Conservation (phyloP, 1,140 invertebrate species). For the Coptotermes formosanus region DNA sequence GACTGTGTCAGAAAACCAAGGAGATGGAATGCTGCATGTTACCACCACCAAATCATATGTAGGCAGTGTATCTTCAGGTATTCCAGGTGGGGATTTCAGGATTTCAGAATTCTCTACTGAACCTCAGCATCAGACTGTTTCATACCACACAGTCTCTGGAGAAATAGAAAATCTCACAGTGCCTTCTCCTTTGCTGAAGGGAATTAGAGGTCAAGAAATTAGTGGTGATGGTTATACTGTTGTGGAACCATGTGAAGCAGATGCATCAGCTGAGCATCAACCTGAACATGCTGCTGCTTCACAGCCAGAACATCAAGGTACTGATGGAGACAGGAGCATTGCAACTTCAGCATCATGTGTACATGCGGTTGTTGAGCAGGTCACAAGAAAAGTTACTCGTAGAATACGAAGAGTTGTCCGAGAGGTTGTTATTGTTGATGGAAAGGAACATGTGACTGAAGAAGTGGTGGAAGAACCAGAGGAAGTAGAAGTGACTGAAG, state of each 20-base stretch:
- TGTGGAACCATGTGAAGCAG: not conserved
- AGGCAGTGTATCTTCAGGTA: constrained; percentile 59
- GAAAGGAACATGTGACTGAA: constrained; percentile 77
- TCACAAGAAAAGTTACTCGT: constrained; percentile 70
- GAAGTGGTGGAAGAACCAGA: constrained; percentile 81
- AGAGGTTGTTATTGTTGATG: constrained; percentile 73
- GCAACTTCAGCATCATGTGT: constrained; percentile 59
- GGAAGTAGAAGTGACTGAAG: constrained; percentile 72
- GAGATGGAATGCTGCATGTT: constrained; percentile 55
- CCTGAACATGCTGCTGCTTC: constrained; percentile 14
- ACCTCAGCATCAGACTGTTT: constrained; percentile 54
- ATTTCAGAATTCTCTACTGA: constrained; percentile 63
- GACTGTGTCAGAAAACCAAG: constrained; percentile 57
- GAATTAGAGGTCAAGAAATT: not conserved
- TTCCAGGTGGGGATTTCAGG: constrained; percentile 58
- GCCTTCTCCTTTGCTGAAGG: constrained; percentile 44
- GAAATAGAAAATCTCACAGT: constrained; percentile 40
- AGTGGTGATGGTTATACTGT: not conserved
- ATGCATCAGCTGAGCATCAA: not conserved
- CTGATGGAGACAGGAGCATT: not conserved
- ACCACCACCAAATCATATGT: constrained; percentile 60
- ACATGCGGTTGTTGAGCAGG: constrained; percentile 73
- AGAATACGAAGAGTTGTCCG: constrained; percentile 72
- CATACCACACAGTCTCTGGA: constrained; percentile 40
- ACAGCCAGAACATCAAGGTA: not conserved